A percentile compares a stretch with the other conserved stretches of the same genome.
Evolutionary conservation across 1,140 invertebrate genomes (phyloP).

Genomic region (Agrypnia vestita): DNA sequence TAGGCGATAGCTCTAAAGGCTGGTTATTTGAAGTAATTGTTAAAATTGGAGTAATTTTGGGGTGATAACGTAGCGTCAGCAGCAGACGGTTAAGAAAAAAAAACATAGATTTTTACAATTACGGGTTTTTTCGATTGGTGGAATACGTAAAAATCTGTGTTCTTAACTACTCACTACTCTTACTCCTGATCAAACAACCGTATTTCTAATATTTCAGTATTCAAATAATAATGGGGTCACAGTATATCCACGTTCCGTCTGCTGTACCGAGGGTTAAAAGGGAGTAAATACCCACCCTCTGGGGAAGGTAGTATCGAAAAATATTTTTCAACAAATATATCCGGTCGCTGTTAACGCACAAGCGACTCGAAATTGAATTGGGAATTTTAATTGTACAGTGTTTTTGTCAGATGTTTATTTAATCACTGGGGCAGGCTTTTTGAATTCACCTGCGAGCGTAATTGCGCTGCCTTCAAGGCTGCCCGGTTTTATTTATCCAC

Average conservation of each 20-base stretch:
- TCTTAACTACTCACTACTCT: conserved; percentile 1
- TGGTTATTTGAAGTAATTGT: too few relatives aligned
- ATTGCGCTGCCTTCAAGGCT: conserved; percentile 5
- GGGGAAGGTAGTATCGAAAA: neutral
- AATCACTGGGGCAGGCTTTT: conserved; percentile 5
- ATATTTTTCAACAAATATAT: conserved; percentile 25
- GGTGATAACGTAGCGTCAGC: too few relatives aligned
- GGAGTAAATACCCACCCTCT: neutral
- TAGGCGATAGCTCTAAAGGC: too few relatives aligned
- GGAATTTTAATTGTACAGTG: conserved; percentile 14
- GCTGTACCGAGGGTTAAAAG: too few relatives aligned
- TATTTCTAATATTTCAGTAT: too few relatives aligned
- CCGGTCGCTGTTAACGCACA: conserved; percentile 4
- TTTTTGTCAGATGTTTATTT: conserved; percentile 23
- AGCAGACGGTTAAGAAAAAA: too few relatives aligned
- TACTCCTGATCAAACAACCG: too few relatives aligned
- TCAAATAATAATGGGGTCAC: too few relatives aligned
- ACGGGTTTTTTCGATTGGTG: too few relatives aligned
- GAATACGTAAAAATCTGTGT: neutral
- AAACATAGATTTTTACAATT: too few relatives aligned
- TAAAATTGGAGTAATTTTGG: too few relatives aligned
- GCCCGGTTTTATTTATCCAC: neutral
- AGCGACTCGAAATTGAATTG: conserved; percentile 27
- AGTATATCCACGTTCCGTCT: too few relatives aligned
- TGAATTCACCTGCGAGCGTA: conserved; percentile 22